Conservation (phyloP, 2,888 invertebrate genomes). For the Hedychridium roseum region DNA sequence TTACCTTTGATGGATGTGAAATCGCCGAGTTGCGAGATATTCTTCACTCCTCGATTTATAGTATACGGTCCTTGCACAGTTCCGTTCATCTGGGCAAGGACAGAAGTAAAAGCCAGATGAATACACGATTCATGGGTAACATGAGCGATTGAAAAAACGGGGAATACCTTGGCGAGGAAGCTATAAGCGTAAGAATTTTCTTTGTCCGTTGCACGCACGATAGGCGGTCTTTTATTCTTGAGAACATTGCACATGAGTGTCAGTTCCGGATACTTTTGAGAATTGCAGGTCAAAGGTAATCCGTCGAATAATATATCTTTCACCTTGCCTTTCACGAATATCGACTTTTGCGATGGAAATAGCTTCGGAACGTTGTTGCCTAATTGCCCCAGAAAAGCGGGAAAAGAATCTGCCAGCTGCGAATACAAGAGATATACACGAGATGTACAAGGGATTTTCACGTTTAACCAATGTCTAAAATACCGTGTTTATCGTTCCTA, state of each 20-base stretch:
- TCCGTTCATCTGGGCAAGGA: conserved; percentile 68
- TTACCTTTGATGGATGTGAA: conserved; percentile 65
- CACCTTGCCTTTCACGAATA: conserved; percentile 66
- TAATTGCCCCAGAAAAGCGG: conserved; percentile 63
- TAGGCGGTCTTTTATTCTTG: conserved; percentile 27
- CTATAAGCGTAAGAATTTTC: conserved; percentile 35
- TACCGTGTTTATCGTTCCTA: conserved; percentile 64
- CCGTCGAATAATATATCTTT: conserved; percentile 70
- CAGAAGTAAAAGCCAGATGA: too few relatives aligned
- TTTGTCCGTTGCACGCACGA: conserved; percentile 24
- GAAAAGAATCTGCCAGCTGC: conserved; percentile 64
- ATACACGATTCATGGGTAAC: too few relatives aligned
- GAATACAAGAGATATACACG: too few relatives aligned
- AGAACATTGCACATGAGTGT: conserved; percentile 36
- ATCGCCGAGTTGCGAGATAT: conserved; percentile 65
- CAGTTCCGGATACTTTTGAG: conserved; percentile 38
- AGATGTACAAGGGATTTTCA: neutral
- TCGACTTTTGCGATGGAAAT: conserved; percentile 65
- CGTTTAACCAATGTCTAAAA: neutral
- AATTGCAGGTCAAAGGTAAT: conserved; percentile 66
- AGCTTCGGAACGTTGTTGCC: conserved; percentile 67
- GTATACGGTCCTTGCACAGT: conserved; percentile 67
- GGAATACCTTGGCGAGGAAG: conserved; percentile 22
- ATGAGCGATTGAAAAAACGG: neutral
- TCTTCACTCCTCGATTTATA: conserved; percentile 66